phyloP scores from a whole-genome alignment of 2,113 vertebrate genomes.

The Muntiacus reevesi region DNA sequence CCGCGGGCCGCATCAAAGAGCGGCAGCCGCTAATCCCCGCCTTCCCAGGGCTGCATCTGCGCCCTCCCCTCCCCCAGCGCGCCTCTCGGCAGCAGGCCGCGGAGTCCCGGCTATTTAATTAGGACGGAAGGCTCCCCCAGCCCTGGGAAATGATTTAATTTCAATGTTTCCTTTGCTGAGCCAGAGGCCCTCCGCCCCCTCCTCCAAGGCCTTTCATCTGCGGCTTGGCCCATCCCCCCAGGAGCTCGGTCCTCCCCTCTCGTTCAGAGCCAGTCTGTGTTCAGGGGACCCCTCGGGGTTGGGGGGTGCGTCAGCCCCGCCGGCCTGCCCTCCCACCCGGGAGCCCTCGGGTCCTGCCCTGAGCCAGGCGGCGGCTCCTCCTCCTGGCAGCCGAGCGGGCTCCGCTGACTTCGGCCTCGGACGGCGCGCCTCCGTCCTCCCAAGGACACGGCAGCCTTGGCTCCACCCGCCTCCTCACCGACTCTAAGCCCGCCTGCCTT shows the following conservation, averaged over 20 bases:
- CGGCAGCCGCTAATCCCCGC: not conserved
- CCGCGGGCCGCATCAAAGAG: not conserved
- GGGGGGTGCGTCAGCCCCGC: rapidly evolving
- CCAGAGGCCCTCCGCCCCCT: not conserved
- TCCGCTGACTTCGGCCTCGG: rapidly evolving
- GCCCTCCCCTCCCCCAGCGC: not conserved
- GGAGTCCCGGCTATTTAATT: conserved; percentile 78
- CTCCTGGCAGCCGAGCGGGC: rapidly evolving
- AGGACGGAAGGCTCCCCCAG: conserved; percentile 74
- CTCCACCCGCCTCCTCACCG: rapidly evolving
- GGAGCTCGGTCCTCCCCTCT: not conserved
- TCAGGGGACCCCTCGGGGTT: not conserved
- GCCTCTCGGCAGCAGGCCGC: conserved; percentile 75
- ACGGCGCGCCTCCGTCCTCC: rapidly evolving
- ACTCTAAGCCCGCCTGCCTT: rapidly evolving
- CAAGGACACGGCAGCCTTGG: rapidly evolving
- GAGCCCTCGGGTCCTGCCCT: not conserved
- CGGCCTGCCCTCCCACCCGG: not conserved
- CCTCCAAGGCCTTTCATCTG: not conserved
- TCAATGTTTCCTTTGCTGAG: conserved; percentile 59
- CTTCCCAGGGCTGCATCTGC: conserved; percentile 39
- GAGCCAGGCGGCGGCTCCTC: not conserved
- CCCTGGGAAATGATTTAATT: conserved; percentile 77
- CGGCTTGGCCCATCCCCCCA: not conserved
- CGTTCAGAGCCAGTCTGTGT: not conserved